phyloP scores from a whole-genome alignment of 1,140 invertebrate genomes.

The Anastrepha ludens region DNA sequence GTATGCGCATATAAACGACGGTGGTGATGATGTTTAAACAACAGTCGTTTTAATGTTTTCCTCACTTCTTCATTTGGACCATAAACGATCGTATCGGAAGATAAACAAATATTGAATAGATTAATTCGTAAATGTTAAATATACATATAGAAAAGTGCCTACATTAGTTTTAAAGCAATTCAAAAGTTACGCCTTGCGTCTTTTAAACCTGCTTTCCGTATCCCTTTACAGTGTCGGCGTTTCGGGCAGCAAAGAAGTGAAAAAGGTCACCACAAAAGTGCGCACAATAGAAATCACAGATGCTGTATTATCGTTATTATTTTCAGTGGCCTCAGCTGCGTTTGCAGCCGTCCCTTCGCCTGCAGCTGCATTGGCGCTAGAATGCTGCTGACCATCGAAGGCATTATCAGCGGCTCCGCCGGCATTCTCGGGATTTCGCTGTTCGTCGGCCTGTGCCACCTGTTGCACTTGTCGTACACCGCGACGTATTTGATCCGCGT shows the following conservation, averaged over 20 bases:
- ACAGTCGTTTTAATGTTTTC: neutral
- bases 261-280: conserved; percentile 84
- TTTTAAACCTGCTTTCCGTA: neutral
- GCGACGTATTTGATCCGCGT: conserved; percentile 63
- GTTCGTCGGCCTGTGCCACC: conserved; percentile 17
- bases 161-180: conserved; percentile 30
- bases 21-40: neutral
- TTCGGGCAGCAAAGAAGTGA: conserved; percentile 84
- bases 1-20: neutral
- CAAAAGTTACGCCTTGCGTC: neutral
- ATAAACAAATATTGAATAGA: conserved; percentile 39
- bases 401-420: conserved; percentile 54
- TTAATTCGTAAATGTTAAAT: conserved; percentile 12
- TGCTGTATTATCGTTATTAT: conserved; percentile 76
- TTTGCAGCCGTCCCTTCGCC: conserved; percentile 59
- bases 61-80: neutral
- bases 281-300: conserved; percentile 80
- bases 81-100: neutral
- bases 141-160: conserved; percentile 30
- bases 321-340: conserved; percentile 60
- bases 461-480: conserved; percentile 54
- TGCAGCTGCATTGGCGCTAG: neutral
- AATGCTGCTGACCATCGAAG: conserved; percentile 52
- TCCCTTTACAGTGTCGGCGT: conserved; percentile 75
- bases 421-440: conserved; percentile 62